phyloP scores from a whole-genome alignment of 2,113 vertebrate genomes.

The Burhinus oedicnemus region DNA sequence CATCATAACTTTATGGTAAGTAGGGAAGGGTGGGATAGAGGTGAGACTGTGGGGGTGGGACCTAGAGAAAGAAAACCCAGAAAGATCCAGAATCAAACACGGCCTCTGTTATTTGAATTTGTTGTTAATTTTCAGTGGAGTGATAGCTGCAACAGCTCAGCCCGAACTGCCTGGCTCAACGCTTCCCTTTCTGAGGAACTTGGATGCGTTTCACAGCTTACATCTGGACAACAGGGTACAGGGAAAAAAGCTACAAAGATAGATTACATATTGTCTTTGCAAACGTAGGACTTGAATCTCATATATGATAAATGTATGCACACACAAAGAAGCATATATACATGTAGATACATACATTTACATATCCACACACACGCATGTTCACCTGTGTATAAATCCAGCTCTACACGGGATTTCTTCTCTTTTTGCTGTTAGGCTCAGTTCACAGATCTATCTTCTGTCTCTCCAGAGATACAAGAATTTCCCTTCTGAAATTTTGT shows the following conservation, averaged over 20 bases:
- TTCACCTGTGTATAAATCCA: neutral
- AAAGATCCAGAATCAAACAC: neutral
- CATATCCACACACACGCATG: neutral
- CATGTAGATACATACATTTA: neutral
- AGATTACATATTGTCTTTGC: neutral
- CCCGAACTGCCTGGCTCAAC: neutral
- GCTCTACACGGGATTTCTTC: neutral
- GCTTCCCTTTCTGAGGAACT: neutral
- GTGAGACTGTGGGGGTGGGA: neutral
- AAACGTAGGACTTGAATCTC: neutral
- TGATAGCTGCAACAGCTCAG: conserved; percentile 42
- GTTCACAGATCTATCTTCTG: neutral
- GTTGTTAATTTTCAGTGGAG: conserved; percentile 42
- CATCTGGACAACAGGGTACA: conserved; percentile 21
- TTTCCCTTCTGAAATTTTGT: neutral
- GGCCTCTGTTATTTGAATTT: conserved; percentile 30
- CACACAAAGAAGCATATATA: neutral
- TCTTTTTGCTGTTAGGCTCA: neutral
- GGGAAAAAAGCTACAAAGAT: neutral
- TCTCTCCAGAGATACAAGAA: neutral
- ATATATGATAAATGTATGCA: neutral
- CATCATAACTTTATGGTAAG: conserved; percentile 40
- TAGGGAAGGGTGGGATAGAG: conserved; percentile 1
- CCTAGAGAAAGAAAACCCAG: neutral
- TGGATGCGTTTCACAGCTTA: conserved; percentile 36